phyloP scores from a whole-genome alignment of 2,113 vertebrate genomes.

The Rattus rattus region DNA sequence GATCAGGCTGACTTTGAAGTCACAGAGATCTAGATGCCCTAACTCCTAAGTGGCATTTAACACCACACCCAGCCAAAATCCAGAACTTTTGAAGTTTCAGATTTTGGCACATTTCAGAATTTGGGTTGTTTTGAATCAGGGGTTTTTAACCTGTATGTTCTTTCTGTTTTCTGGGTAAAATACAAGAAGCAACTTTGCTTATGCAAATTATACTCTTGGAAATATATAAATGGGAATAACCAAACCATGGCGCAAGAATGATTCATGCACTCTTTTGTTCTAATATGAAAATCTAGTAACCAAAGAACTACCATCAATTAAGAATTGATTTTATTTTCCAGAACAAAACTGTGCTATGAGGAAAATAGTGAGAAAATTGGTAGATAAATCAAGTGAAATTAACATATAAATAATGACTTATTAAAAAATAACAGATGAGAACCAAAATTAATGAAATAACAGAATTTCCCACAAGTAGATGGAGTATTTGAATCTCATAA shows the following conservation, averaged over 20 bases:
- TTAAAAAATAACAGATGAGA: background rate
- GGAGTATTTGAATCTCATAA: background rate
- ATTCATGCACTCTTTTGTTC: constrained; percentile 8
- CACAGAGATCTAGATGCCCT: too few relatives aligned
- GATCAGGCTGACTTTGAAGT: background rate
- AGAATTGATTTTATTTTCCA: background rate
- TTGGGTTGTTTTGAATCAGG: background rate
- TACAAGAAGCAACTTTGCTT: constrained; percentile 14
- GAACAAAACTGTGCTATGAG: background rate
- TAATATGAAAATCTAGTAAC: constrained; percentile 40
- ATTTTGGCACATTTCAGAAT: background rate
- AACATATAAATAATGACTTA: background rate
- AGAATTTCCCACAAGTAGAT: background rate
- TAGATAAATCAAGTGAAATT: background rate
- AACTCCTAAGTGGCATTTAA: background rate
- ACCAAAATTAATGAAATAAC: background rate
- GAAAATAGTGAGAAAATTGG: background rate
- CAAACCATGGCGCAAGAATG: constrained; percentile 20
- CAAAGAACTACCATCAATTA: background rate
- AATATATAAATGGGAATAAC: constrained; percentile 14
- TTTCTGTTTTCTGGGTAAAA: constrained; percentile 14
- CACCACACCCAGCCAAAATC: background rate
- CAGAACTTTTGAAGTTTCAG: background rate
- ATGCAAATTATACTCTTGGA: background rate
- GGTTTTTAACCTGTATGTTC: background rate